Evolutionary conservation across 2,888 invertebrate species (phyloP).

Genomic region (Dione juno): DNA sequence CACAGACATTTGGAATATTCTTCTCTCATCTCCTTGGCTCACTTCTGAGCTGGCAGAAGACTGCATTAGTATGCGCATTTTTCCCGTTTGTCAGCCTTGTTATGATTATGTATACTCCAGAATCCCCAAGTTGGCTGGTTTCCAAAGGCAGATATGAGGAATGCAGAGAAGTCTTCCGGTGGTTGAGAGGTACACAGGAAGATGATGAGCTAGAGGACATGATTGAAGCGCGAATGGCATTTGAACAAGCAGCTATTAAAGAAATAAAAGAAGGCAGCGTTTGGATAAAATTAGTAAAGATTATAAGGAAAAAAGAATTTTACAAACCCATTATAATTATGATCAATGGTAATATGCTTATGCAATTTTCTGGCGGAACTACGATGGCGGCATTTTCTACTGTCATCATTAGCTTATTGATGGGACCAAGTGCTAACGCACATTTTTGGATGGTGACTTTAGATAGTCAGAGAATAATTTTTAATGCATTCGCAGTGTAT

Average conservation of each 20-base stretch:
- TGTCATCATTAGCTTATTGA: conserved; percentile 79
- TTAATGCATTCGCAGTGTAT: conserved; percentile 83
- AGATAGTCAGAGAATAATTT: conserved; percentile 84
- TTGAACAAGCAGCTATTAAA: conserved; percentile 51
- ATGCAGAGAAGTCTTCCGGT: conserved; percentile 81
- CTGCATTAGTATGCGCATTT: conserved; percentile 74
- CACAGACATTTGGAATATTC: conserved; percentile 84
- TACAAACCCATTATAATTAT: conserved; percentile 83
- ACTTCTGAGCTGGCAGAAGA: conserved; percentile 80
- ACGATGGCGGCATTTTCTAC: conserved; percentile 87
- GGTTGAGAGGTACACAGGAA: conserved; percentile 80
- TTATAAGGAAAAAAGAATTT: conserved; percentile 74
- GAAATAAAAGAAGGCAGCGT: conserved; percentile 43
- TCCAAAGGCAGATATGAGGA: conserved; percentile 78
- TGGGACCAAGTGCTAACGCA: conserved; percentile 83
- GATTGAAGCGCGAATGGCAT: conserved; percentile 57
- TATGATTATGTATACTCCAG: conserved; percentile 74
- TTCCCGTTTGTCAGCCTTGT: conserved; percentile 74
- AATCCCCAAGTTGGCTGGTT: conserved; percentile 86
- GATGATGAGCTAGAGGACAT: conserved; percentile 68
- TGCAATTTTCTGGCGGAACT: conserved; percentile 87
- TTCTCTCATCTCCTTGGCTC: conserved; percentile 85
- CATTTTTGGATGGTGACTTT: conserved; percentile 86
- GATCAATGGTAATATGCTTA: conserved; percentile 83
- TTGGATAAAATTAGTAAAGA: conserved; percentile 43